phyloP scores from a whole-genome alignment of 2,113 vertebrate species.

The Eulemur macaco region DNA sequence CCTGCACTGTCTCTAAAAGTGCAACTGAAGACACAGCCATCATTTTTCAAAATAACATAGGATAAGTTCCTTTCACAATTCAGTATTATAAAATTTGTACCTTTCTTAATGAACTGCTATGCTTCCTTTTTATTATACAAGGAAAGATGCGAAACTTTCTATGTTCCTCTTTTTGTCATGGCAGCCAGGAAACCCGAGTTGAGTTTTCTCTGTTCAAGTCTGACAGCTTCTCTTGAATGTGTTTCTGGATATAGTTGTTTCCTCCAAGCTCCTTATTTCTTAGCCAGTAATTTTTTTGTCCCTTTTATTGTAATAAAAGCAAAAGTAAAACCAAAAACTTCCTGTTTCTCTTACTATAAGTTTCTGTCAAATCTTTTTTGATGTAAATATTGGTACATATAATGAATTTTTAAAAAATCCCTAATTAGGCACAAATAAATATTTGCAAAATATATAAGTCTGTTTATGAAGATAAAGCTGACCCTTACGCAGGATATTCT shows the following conservation, averaged over 20 bases:
- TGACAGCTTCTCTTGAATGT: neutral
- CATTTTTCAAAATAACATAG: neutral
- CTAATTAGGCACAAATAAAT: neutral
- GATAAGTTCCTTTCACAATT: neutral
- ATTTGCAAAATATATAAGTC: neutral
- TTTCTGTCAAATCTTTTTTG: neutral
- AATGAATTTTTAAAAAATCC: neutral
- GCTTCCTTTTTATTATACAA: neutral
- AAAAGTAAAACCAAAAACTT: neutral
- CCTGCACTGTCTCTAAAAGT: neutral
- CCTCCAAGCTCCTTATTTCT: neutral
- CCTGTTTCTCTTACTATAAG: neutral
- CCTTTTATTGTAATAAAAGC: neutral
- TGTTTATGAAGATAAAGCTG: neutral
- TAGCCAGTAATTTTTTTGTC: neutral
- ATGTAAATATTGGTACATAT: neutral
- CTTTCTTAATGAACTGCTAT: neutral
- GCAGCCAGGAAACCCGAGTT: neutral
- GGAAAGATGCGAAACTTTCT: neutral
- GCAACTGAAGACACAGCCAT: neutral
- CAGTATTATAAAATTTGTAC: neutral
- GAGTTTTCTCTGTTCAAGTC: neutral
- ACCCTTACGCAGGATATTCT: neutral
- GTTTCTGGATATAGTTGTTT: neutral
- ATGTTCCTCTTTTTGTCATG: neutral